Conservation (phyloP, 2,113 vertebrate genomes). For the Pandion haliaetus region DNA sequence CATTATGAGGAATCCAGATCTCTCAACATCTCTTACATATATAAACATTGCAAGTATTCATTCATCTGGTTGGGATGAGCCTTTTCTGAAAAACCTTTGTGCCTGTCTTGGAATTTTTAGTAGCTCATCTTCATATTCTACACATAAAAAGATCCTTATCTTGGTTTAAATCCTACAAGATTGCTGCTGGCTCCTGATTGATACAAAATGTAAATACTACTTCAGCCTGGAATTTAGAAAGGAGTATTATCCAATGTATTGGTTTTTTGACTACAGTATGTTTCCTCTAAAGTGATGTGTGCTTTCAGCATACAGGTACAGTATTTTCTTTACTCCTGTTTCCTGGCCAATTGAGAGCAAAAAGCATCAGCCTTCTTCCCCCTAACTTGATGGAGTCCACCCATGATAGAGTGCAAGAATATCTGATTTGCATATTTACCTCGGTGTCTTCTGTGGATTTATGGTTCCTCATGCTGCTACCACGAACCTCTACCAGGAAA, state of each 20-base stretch:
- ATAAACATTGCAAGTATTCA: constrained; percentile 48
- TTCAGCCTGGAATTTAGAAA: constrained; percentile 32
- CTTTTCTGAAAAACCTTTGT: constrained; percentile 9
- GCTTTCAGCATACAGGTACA: neutral
- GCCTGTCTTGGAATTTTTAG: constrained; percentile 17
- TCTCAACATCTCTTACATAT: constrained; percentile 3
- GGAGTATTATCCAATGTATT: neutral
- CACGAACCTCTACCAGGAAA: neutral
- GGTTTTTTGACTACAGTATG: neutral
- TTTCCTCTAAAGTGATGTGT: neutral
- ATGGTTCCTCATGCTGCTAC: neutral
- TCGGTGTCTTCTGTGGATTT: neutral
- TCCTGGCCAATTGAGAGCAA: neutral
- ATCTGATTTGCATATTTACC: neutral
- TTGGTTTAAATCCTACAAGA: constrained; percentile 13
- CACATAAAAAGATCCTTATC: constrained; percentile 12
- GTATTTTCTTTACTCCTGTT: neutral
- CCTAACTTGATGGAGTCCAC: neutral
- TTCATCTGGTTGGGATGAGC: neutral
- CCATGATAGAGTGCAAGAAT: neutral
- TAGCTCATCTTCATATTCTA: neutral
- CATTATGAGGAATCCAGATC: neutral
- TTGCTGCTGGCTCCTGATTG: constrained; percentile 1
- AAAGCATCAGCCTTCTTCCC: neutral
- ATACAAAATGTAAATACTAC: neutral